A percentile compares a stretch with the other conserved stretches of the same genome.
phyloP scores from a whole-genome alignment of 2,797 vertebrate genomes.

The Pelodytes ibericus region DNA sequence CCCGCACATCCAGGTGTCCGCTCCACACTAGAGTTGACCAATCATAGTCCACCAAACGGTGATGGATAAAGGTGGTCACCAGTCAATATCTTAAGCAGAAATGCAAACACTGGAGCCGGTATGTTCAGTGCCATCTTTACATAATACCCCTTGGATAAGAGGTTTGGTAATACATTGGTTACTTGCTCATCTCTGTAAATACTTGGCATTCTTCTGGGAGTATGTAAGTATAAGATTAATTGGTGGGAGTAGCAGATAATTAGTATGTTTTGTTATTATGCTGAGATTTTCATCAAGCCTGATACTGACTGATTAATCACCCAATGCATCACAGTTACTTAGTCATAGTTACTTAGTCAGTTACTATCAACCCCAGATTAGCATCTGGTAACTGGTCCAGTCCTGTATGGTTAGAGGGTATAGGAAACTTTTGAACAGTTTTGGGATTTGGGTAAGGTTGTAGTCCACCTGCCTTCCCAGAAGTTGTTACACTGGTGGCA shows the following conservation, averaged over 20 bases:
- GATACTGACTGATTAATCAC: background rate
- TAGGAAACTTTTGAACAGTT: no score
- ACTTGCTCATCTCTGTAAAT: background rate
- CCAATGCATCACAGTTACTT: background rate
- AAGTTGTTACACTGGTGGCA: no score
- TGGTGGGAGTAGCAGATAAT: slow-evolving; percentile 17
- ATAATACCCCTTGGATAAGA: no score
- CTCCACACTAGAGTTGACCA: no score
- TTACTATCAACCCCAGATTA: no score
- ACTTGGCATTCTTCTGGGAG: background rate
- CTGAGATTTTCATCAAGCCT: background rate
- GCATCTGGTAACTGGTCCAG: background rate
- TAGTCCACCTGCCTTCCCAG: no score
- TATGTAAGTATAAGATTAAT: background rate
- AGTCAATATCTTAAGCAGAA: no score
- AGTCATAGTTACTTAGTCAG: background rate
- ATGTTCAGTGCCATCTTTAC: background rate
- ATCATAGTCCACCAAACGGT: no score
- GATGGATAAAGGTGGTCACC: no score
- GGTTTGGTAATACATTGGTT: background rate
- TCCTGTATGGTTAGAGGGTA: background rate
- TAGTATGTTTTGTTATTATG: background rate
- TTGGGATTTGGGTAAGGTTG: no score
- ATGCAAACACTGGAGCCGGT: no score
- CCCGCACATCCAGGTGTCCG: no score